Conservation (phyloP, 2,797 vertebrate species). For the Halcyon smyrnensis region DNA sequence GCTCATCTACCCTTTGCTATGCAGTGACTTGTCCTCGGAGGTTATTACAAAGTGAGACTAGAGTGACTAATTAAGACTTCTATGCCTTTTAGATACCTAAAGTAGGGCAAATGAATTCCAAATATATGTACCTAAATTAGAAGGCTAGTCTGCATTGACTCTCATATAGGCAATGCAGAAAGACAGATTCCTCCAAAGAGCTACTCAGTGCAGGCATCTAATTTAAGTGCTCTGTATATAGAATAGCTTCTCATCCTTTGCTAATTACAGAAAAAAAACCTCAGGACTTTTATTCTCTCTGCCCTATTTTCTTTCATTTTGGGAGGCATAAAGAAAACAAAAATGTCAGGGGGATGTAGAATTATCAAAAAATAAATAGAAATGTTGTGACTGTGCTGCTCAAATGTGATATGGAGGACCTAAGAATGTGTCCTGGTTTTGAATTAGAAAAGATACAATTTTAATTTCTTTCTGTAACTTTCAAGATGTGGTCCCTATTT, state of each 20-base stretch:
- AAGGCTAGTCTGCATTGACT: not conserved
- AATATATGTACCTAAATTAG: constrained; percentile 31
- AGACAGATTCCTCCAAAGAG: constrained; percentile 29
- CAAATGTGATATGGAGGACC: not conserved
- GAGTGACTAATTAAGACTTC: constrained; percentile 18
- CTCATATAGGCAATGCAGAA: not conserved
- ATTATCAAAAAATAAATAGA: not conserved
- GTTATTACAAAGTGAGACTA: constrained; percentile 21
- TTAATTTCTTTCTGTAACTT: not conserved
- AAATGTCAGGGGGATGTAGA: not conserved
- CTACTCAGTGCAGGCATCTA: not conserved
- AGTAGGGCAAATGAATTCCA: constrained; percentile 33
- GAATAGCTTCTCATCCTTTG: not conserved
- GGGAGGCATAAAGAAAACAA: not conserved
- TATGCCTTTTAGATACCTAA: not conserved
- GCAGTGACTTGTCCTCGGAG: not conserved
- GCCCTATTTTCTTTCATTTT: constrained; percentile 16
- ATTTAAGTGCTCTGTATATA: constrained; percentile 10
- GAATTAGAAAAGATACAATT: not conserved
- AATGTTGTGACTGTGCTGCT: not conserved
- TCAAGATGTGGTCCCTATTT: not conserved
- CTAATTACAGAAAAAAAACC: constrained; percentile 32
- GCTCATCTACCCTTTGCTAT: not conserved
- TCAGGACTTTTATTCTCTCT: not conserved
- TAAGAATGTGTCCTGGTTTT: not conserved